Evolutionary conservation across 2,888 invertebrate species (phyloP), one percentile per base, ranked within the genome.

Genomic region (Cantharis rustica): DNA sequence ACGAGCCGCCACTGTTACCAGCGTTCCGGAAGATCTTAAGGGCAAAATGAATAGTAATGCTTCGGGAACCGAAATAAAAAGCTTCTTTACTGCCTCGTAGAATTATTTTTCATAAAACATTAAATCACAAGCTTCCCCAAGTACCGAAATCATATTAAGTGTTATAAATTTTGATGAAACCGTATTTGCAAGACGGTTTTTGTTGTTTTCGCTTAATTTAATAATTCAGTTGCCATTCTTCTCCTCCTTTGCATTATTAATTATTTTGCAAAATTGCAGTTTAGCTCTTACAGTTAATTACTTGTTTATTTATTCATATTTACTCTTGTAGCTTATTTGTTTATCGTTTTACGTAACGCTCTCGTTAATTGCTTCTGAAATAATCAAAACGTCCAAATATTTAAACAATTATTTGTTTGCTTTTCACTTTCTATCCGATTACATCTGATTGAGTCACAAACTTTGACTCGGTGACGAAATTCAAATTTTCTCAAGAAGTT

Each of bases 111-210:
- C 23, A 20, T 66, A 69, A 69, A 73, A 73, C 68, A 16, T 17
- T 68, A 16, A 62, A 69, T 61, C 73, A n/a, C 15, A 62, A 73
- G 26, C 68, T 61, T 68, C 16, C 15, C 3, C 15, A 15, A 68
- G 47, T 68, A 72, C 61, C 23, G 23, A 20, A 68, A 72, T 68
- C 23, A 66, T 72, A 47, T 66, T 72, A 66, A 66, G 66, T 61
- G 61, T 61, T 68, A 66, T 47, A 66, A 66, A 66, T 66, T 23
- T n/a, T 69, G 20, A 66, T 66, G 20, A 20, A 64, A 66, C 23
- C 64, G 16, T 17, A 64, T 16, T 27, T 27, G 26, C 26, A 27
- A 27, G 26, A 11, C 23, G 7, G n/a, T 47, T 47, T 47, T 47
- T 47, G 47, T 47, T 47, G 47, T n/a, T 47, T 47, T n/a, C n/a